Evolutionary conservation across 2,113 vertebrate species (phyloP).

Genomic region (Ivindomyrus marchei): DNA sequence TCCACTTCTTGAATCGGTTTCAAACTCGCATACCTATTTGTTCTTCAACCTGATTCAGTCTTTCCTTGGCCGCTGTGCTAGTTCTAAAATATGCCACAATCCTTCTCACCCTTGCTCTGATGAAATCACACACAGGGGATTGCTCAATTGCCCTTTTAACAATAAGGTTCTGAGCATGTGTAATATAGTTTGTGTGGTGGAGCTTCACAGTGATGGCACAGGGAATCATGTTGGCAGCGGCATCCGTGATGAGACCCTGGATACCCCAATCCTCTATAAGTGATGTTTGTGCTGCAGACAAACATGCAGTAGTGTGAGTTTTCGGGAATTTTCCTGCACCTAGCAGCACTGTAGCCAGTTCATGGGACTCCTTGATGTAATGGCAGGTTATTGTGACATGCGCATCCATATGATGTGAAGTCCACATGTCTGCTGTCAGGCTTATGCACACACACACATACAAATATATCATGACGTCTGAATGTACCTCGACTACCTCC

Average conservation of each 20-base stretch:
- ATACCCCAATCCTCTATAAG: not conserved
- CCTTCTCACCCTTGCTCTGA: not conserved
- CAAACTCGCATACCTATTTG: not conserved
- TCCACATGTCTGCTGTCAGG: not conserved
- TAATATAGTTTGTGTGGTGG: not conserved
- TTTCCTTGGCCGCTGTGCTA: not conserved
- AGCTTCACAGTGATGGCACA: not conserved
- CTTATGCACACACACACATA: not conserved
- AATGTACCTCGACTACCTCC: too few species aligned
- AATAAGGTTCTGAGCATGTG: not conserved
- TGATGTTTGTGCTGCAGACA: too few species aligned
- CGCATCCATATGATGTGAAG: not conserved
- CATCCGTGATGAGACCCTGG: not conserved
- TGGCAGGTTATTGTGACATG: not conserved
- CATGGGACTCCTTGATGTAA: not conserved
- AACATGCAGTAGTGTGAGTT: not conserved
- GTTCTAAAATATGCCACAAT: not conserved
- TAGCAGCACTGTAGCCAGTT: not conserved
- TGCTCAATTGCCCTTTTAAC: not conserved
- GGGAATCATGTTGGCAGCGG: not conserved
- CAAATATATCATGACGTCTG: too few species aligned
- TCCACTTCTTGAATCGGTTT: not conserved
- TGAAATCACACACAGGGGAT: not conserved
- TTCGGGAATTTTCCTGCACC: not conserved
- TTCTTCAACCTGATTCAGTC: not conserved